Base-by-base conservation (phyloP, 2,797 vertebrate genomes). In the Eidolon dupreanum region DNA sequence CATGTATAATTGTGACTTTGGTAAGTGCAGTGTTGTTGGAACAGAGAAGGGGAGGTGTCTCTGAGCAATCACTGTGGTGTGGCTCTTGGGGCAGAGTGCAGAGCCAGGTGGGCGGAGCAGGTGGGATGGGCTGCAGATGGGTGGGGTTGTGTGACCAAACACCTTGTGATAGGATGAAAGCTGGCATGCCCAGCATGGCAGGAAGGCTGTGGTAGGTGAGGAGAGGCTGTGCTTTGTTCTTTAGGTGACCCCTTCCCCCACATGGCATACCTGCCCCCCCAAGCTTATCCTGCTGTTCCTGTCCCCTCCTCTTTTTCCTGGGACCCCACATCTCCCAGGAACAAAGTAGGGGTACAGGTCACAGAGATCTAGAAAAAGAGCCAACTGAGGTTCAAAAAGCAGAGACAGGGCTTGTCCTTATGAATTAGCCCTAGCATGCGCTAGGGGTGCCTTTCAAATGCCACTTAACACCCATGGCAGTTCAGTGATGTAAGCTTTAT, bases 381-480 rank as follows among this genome's bases (percentile, higher is more conserved):
- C 1, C 43, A 53, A 61, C 6, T 9, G 26, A 41, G 68, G 28
- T 22, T 46, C 1, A 1, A 11, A 49, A 24, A 16, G 43, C 9
- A 13, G 24, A 46, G 16, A 2, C 24, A 24, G 38, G 9, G 20
- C 3, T 0, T 0, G 1, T 31, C 8, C 12, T 19, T 49, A 13
- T 43, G 17, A 11, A 59, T 41, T 26, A 73, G 41, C 59, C 41
- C 8, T 59, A 66, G 68, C 22, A 41, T 2, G n/a, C 26, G 15
- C 20, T 20, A 7, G 13, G 36, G 43, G 36, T 3, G n/a, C 11
- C 22, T 51, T 53, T 22, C 51, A 77, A 61, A 26, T 8, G 61
- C 43, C 46, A 0, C 12, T 8, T 68, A 38, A 26, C 22, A 36
- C 15, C 4, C 61, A 28, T 1, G 0, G 8, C 7, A 5, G 5